Evolutionary conservation across 2,113 vertebrate species (phyloP).

Genomic region (Danio rerio): GRCz12tu NC_133177.1:26070001-26070500

Average conservation of each 20-base stretch:
- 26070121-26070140: slow-evolving; percentile 84
- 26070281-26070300: slow-evolving; percentile 89
- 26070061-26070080: no score
- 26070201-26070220: background rate
- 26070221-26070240: background rate
- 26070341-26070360: slow-evolving; percentile 98
- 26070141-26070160: slow-evolving; percentile 92
- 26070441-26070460: background rate
- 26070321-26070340: slow-evolving; percentile 97
- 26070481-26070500: slow-evolving; percentile 34
- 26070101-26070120: background rate
- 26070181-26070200: slow-evolving; percentile 87
- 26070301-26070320: slow-evolving; percentile 89
- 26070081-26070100: no score
- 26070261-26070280: slow-evolving; percentile 93
- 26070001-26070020: no score
- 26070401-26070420: background rate
- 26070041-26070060: no score
- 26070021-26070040: no score
- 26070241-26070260: slow-evolving; percentile 9
- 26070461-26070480: slow-evolving; percentile 1
- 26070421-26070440: slow-evolving; percentile 32
- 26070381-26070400: slow-evolving; percentile 64
- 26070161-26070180: slow-evolving; percentile 93
- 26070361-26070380: slow-evolving; percentile 98